Conservation (phyloP, 2,113 vertebrate species). For the Coreoperca whiteheadi region DNA sequence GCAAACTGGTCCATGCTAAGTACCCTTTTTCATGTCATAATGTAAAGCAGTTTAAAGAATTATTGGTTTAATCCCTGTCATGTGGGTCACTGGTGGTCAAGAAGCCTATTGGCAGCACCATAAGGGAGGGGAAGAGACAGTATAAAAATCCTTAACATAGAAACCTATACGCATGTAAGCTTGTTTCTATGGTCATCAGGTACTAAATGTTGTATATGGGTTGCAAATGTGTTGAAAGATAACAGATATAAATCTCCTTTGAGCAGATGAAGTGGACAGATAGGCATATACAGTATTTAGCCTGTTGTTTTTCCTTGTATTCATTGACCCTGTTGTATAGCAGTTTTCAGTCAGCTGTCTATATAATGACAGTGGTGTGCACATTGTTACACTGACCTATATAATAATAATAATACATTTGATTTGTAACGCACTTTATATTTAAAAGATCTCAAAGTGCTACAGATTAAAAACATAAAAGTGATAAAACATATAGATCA, state of each 20-base stretch:
- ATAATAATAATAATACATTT: too few relatives aligned
- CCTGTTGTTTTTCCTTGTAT: background rate
- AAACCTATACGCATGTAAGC: background rate
- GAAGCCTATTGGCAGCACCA: slow-evolving; percentile 8
- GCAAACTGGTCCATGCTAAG: slow-evolving; percentile 33
- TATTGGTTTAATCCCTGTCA: slow-evolving; percentile 43
- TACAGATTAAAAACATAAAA: too few relatives aligned
- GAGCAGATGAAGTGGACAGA: background rate
- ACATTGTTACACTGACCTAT: background rate
- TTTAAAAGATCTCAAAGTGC: too few relatives aligned
- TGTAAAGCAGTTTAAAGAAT: slow-evolving; percentile 64
- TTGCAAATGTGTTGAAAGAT: background rate
- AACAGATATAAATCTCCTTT: background rate
- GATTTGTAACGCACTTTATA: too few relatives aligned
- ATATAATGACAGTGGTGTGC: background rate
- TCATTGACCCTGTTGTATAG: background rate
- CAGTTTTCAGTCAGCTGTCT: background rate
- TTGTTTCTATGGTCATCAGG: background rate
- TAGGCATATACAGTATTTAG: background rate
- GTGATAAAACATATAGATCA: too few relatives aligned
- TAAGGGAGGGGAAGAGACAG: background rate
- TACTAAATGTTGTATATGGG: too few relatives aligned
- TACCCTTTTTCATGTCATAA: slow-evolving; percentile 38
- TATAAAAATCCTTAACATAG: slow-evolving; percentile 6
- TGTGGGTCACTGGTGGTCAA: slow-evolving; percentile 46